Conservation (phyloP, 2,113 vertebrate genomes). For the Dascyllus trimaculatus region DNA sequence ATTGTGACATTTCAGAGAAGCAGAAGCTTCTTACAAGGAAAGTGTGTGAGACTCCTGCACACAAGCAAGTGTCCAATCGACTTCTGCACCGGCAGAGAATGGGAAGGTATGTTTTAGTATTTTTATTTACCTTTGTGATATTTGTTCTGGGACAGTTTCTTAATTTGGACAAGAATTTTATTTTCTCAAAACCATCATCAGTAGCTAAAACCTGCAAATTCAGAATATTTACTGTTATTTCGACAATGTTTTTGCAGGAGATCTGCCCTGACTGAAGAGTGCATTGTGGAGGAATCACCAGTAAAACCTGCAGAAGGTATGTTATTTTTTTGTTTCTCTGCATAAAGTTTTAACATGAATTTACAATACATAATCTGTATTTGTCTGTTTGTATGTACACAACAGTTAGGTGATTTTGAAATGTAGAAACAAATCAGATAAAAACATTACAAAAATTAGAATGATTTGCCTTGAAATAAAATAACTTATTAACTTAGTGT, state of each 20-base stretch:
- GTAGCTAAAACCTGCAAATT: neutral
- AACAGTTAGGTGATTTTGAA: neutral
- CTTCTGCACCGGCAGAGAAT: slow-evolving; percentile 90
- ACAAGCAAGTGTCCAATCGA: slow-evolving; percentile 92
- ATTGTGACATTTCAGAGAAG: slow-evolving; percentile 79
- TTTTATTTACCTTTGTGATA: neutral
- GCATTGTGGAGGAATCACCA: slow-evolving; percentile 95
- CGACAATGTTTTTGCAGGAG: slow-evolving; percentile 77
- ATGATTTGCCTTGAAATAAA: too few relatives aligned
- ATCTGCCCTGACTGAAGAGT: slow-evolving; percentile 84
- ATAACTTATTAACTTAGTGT: neutral
- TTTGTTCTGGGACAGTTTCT: neutral
- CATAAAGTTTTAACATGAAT: neutral
- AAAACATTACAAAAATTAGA: neutral
- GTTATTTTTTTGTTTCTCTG: neutral
- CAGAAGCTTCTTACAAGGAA: slow-evolving; percentile 89
- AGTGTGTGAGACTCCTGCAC: slow-evolving; percentile 92
- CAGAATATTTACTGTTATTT: neutral
- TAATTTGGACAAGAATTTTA: neutral
- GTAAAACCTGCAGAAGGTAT: slow-evolving; percentile 88
- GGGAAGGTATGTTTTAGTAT: slow-evolving; percentile 86
- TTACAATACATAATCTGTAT: neutral
- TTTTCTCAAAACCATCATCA: neutral
- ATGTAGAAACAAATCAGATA: neutral
- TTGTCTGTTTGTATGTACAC: neutral